phyloP scores from a whole-genome alignment of 2,888 invertebrate species.

The Rosalia funebris region DNA sequence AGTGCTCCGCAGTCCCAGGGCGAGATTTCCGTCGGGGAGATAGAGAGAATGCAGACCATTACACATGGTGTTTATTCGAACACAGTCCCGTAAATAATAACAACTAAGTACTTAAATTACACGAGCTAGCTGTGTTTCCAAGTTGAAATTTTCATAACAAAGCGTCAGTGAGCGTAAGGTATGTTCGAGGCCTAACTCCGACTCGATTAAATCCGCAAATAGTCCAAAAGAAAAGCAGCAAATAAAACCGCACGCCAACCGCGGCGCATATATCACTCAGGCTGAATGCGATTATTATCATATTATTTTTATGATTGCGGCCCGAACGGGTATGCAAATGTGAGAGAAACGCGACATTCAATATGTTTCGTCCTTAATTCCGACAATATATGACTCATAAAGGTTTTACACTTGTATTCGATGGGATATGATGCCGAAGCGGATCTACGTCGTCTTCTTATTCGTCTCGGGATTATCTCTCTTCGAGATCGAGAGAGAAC shows the following conservation, averaged over 20 bases:
- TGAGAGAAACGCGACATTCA: slow-evolving; percentile 55
- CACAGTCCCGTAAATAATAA: slow-evolving; percentile 52
- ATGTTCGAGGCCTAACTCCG: slow-evolving; percentile 40
- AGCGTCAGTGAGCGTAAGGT: slow-evolving; percentile 36
- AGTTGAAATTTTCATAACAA: slow-evolving; percentile 36
- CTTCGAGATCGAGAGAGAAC: slow-evolving; percentile 45
- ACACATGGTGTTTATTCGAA: slow-evolving; percentile 51
- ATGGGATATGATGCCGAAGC: slow-evolving; percentile 25
- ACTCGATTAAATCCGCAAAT: slow-evolving; percentile 46
- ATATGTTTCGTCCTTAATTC: slow-evolving; percentile 57
- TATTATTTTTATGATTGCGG: slow-evolving; percentile 58
- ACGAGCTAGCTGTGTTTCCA: slow-evolving; percentile 39
- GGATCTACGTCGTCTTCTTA: slow-evolving; percentile 21
- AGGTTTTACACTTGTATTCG: slow-evolving; percentile 51
- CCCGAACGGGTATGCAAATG: slow-evolving; percentile 57
- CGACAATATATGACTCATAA: slow-evolving; percentile 57
- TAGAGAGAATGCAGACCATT: slow-evolving; percentile 43
- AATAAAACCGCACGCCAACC: slow-evolving; percentile 36
- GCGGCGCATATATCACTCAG: slow-evolving; percentile 54
- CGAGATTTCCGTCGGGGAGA: slow-evolving; percentile 41
- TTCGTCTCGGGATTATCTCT: slow-evolving; percentile 43
- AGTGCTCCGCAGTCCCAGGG: slow-evolving; percentile 33
- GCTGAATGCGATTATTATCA: slow-evolving; percentile 56
- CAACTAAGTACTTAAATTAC: slow-evolving; percentile 52
- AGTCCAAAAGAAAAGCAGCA: slow-evolving; percentile 37